Base-by-base conservation (phyloP, 2,797 vertebrate genomes). In the Spondyliosoma cantharus region DNA sequence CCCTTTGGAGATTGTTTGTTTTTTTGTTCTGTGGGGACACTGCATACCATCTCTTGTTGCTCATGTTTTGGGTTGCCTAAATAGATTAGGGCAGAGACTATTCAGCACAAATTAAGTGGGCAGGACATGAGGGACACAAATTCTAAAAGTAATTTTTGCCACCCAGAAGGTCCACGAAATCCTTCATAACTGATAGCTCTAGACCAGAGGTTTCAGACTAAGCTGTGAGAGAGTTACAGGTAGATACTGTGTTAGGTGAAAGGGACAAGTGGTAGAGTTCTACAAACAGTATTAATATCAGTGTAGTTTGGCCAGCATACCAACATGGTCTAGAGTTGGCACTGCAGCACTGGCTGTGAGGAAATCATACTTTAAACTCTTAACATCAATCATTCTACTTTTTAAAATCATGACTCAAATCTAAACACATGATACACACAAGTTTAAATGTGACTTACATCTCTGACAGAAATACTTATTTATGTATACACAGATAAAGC, bases 11-110 rank as follows among this genome's bases (percentile, higher is more conserved):
- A 19, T 48, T 16, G 9, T 59, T 20, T 11, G 46, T 16, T 15
- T 29, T 43, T 64, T 63, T 29, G 57, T 64, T 92, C 54, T 95
- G 93, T 1, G 75, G 27, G 69, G 48, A 37, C 42, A 24, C 69
- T 14, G 67, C 82, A 81, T 83, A 59, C 67, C 82, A 71, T 58
- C 75, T 72, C 50, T 76, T 81, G 69, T 81, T 74, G 25, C 54
- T 25, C 61, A 29, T 82, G 74, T 81, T 84, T 80, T 81, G 68
- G 60, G 71, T 78, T 84, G 76, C 49, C 32, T 53, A 72, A 83
- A 82, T 75, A 80, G 58, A 81, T 66, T 63, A 74, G 64, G 37
- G 13, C 69, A 56, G 56, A 64, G 20, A 70, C 49, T 58, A 57
- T 72, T 75, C 62, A 80, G 66, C 45, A 56, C 75, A 81, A 62